Base-by-base conservation (phyloP, 2,888 invertebrate genomes). In the Lepas anatifera region DNA sequence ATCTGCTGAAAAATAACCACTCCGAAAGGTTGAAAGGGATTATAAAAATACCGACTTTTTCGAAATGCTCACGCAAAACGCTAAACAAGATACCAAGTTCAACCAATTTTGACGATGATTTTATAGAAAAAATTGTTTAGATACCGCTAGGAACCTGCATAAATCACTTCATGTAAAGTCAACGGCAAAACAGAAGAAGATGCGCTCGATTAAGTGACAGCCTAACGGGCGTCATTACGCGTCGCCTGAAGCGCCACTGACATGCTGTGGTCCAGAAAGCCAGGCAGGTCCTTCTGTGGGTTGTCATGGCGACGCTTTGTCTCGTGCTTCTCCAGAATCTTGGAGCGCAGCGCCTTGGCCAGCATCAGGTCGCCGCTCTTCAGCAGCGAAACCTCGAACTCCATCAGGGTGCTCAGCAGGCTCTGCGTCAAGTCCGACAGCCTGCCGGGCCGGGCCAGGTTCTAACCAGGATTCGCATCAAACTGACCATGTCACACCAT, bases 361-460 rank as follows among this genome's bases (percentile, higher is more conserved):
- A 95, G 87, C 41, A 89, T 89, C 70, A 98, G 84, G 79, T 98
- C 95, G 67, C 96, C 96, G 69, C 90, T 89, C 75, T 90, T 89
- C 68, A 98, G 89, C 72, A 99, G 84, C 80, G 94, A 90, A 79
- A 94, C 95, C 67, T 95, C 95, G 78, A 97, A 95, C 77, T 93
- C 90, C 86, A 93, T 92, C 73, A 98, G 84, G 73, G 88, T 87
- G 78, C 89, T 86, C 76, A 95, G 85, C 71, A 95, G 82, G 68
- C 86, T 84, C 72, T 88, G 87, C 76, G 91, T 89, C 77, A 96
- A 83, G 81, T 97, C 97, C 22, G 89, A 87, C 77, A 89, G 86
- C 66, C 94, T 95, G 77, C 35, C 52, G 29, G 37, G 81, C 18
- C 46, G 29, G 81, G 18, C 48, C 22, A 37, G 11, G 67, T 18